Base-by-base conservation (phyloP, 2,888 invertebrate genomes). In the Syrista parreyssii region DNA sequence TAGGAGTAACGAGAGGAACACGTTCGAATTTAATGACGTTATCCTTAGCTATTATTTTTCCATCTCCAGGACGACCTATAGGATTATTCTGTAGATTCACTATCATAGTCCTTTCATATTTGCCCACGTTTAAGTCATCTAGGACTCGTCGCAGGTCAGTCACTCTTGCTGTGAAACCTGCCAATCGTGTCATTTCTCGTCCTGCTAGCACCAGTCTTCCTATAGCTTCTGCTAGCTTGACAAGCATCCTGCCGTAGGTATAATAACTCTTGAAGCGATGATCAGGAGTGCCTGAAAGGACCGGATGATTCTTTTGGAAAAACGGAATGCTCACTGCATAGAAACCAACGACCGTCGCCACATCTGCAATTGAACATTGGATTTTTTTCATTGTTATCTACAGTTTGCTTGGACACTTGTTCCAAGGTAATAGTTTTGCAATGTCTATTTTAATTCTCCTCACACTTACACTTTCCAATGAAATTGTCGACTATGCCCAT, bases 401-500 rank as follows among this genome's bases (percentile, higher is more conserved):
- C n/a, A 35, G 35, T 74, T 55, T 55, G 11, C 15, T 11, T 69
- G 15, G 1, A 15, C 69, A 40, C 15, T 73, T 34, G 11, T 31
- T 68, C n/a, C 68, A 9, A 74, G 11, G 15, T 15, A 40, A 15
- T 6, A 15, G 40, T 15, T 34, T 35, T 15, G 32, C 77, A 15
- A 15, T 75, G 12, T 34, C 40, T 68, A 15, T 32, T 74, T 76
- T 75, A 40, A 79, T 40, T 15, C 40, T 15, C 2, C 15, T n/a
- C 68, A 11, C 79, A 92, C 94, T 93, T 92, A 97, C 97, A 99
- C 94, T 99, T 99, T 72, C 98, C 99, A 77, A 99, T 94, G 82
- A 99, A 96, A 92, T 99, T 99, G 92, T 99, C 99, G 32, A 98
- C 92, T 88, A 98, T 95, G 76, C 99, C 99, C 96, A 99, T 98